These are phyloP conservation scores for Drepanosiphum platanoidis DNA, from an alignment of 2,888 invertebrate species.

Conservation along the genomic window DNA sequence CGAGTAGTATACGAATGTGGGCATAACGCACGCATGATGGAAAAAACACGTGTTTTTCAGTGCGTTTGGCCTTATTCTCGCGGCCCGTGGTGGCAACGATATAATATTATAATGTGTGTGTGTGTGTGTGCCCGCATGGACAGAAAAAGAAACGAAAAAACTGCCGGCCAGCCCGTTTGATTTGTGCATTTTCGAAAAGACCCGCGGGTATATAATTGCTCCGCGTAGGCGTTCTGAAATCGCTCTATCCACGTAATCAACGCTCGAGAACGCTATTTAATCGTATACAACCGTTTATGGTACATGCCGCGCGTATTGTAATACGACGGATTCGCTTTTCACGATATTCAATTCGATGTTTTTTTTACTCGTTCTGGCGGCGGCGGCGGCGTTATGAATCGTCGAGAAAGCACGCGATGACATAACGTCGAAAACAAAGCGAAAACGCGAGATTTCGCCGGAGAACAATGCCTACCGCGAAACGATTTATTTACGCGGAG, in stretches of 20 bases:
- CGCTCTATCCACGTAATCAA: neutral
- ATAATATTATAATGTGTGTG: neutral
- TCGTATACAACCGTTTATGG: neutral
- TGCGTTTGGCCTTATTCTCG: neutral
- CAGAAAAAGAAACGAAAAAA: neutral
- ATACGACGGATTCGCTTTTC: neutral
- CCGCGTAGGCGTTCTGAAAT: neutral
- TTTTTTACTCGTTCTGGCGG: neutral
- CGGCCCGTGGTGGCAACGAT: neutral
- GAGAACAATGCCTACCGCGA: neutral
- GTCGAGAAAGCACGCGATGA: neutral
- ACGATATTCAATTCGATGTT: neutral
- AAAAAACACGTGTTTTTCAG: neutral
- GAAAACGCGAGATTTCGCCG: constrained; percentile 4
- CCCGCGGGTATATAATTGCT: neutral
- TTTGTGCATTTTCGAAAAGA: constrained; percentile 1
- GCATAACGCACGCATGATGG: neutral
- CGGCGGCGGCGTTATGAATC: neutral
- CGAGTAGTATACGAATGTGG: neutral
- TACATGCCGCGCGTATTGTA: too few species aligned
- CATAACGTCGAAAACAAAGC: neutral
- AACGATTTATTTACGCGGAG: neutral
- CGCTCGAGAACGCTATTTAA: neutral
- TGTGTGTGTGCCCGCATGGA: neutral
- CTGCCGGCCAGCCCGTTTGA: neutral